Evolutionary conservation across 2,888 invertebrate species (phyloP), one percentile per base, ranked within the genome.

Genomic region (Pedicia rivosa): DNA sequence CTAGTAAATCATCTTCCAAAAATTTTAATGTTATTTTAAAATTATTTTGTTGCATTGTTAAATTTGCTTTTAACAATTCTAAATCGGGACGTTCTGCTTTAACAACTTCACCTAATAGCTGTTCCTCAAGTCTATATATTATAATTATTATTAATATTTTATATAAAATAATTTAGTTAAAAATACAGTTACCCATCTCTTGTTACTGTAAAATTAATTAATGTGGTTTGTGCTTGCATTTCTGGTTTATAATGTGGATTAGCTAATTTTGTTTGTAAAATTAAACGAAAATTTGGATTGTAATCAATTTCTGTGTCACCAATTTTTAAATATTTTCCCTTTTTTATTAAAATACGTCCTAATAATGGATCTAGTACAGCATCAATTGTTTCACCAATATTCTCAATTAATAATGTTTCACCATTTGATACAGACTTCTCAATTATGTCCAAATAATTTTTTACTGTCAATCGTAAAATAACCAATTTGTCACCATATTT

Each of bases 181-280:
- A n/a, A n/a, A n/a, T n/a, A n/a, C n/a, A 35, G 53, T 53, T 45
- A 65, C 57, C 88, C 92, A 56, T 92, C 90, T 51, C 76, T 72
- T 0, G 92, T 94, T 3, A 94, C 92, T 2, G 92, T 92, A 51
- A 94, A 94, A 62, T 94, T 92, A 43, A 94, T 91, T 12, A 94
- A 68, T 1, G 92, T 92, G 6, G 90, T 83, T 63, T 94, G 92
- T 0, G 92, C 92, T 61, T 94, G 92, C 75, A 92, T 84, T 63
- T 94, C 92, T 0, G 92, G 92, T 54, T 92, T 88, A 56, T 91
- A 94, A 63, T 92, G 92, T 0, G 92, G 92, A 64, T 94, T 94
- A 2, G 87, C 90, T 42, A 94, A 62, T 61, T 94, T 94, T 0
- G 92, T 92, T 55, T 94, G 92, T 1, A 94, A 57, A 43, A 94